Evolutionary conservation across 2,888 invertebrate species (phyloP).

Genomic region (Lasioglossum oenotherae): DNA sequence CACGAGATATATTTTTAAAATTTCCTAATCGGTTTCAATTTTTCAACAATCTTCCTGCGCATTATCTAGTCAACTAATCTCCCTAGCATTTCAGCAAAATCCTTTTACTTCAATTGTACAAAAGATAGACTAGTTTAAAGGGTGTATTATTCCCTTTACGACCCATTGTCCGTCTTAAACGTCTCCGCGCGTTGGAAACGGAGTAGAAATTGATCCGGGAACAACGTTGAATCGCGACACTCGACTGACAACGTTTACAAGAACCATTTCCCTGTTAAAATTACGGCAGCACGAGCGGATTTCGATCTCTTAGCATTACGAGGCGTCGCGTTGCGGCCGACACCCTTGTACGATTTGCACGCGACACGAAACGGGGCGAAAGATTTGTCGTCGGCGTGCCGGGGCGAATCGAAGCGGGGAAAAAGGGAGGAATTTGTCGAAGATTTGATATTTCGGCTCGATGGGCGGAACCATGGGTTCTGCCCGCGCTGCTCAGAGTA

Average conservation of each 20-base stretch:
- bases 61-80: not conserved
- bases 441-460: constrained; percentile 65
- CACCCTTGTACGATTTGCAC: not conserved
- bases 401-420: not conserved
- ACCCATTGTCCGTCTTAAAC: not conserved
- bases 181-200: not conserved
- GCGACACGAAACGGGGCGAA: not conserved
- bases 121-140: not conserved
- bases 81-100: not conserved
- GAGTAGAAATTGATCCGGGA: not conserved
- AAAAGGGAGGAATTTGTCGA: constrained; percentile 28
- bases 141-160: not conserved
- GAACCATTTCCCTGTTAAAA: not conserved
- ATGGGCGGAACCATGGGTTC: constrained; percentile 62
- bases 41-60: not conserved
- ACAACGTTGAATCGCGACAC: not conserved
- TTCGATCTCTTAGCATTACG: not conserved
- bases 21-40: not conserved
- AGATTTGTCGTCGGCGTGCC: not conserved
- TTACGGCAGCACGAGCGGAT: not conserved
- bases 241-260: not conserved
- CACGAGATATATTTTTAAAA: not conserved
- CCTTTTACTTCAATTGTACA: not conserved
- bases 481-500: constrained; percentile 68
- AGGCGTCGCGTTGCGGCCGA: not conserved